phyloP scores from a whole-genome alignment of 2,113 vertebrate species.

The Pseudorasbora parva region DNA sequence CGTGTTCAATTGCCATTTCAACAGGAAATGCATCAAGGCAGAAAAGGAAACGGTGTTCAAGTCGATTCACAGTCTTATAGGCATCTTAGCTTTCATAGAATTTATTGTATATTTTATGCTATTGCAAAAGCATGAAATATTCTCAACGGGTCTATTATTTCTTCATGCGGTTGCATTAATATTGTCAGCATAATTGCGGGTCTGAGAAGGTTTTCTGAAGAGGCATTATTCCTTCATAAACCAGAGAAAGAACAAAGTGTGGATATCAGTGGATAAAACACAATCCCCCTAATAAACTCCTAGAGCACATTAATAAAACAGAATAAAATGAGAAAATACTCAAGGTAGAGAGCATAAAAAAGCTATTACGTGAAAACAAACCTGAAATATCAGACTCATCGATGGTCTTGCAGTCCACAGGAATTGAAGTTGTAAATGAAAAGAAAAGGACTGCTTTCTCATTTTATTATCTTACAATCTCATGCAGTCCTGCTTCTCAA shows the following conservation, averaged over 20 bases:
- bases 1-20: neutral
- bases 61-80: neutral
- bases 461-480: neutral
- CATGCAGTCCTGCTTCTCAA: neutral
- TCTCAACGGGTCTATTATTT: neutral
- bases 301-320: neutral
- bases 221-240: slow-evolving; percentile 40
- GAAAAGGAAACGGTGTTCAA: neutral
- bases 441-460: too few species aligned
- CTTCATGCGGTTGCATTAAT: neutral
- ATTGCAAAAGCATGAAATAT: slow-evolving; percentile 32
- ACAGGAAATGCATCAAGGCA: neutral
- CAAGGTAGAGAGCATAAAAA: neutral
- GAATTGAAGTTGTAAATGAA: too few species aligned
- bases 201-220: slow-evolving; percentile 28
- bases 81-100: neutral
- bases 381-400: neutral
- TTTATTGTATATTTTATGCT: neutral
- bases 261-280: neutral
- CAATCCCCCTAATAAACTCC: neutral
- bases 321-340: neutral
- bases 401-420: neutral
- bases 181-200: slow-evolving; percentile 20
- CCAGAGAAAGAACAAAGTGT: slow-evolving; percentile 2
- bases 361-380: neutral